Percentiles rank a stretch among this genome's conserved stretches.
These are phyloP conservation scores for Entelurus aequoreus DNA, from an alignment of 2,113 vertebrate species.

Conservation along the genomic window DNA sequence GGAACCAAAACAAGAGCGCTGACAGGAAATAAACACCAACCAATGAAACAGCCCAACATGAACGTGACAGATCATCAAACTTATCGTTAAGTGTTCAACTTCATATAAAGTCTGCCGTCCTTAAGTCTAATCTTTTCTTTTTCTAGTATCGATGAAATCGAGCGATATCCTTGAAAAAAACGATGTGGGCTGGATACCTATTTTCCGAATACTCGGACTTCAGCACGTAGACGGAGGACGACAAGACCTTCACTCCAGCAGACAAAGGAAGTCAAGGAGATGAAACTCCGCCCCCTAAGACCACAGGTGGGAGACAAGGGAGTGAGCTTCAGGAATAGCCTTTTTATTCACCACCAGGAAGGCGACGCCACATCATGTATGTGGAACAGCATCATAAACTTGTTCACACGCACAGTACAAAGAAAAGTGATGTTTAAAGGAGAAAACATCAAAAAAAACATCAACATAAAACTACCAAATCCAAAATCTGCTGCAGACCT, in stretches of 20 bases:
- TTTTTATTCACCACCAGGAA: conserved; percentile 91
- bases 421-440: conserved; percentile 34
- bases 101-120: too few species aligned
- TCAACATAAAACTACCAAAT: conserved; percentile 52
- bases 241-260: not conserved
- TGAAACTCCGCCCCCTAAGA: conserved; percentile 17
- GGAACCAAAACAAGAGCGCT: too few species aligned
- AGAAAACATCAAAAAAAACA: conserved; percentile 56
- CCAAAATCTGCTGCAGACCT: conserved; percentile 42
- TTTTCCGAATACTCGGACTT: too few species aligned
- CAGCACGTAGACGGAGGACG: too few species aligned
- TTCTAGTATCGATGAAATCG: too few species aligned
- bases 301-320: conserved; percentile 44
- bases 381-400: conserved; percentile 51
- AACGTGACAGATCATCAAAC: too few species aligned
- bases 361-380: conserved; percentile 60
- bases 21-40: too few species aligned
- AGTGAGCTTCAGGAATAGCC: conserved; percentile 70
- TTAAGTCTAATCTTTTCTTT: too few species aligned
- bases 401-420: conserved; percentile 77
- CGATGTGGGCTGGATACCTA: too few species aligned
- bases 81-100: too few species aligned
- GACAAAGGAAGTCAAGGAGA: not conserved
- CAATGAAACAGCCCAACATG: too few species aligned
- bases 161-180: too few species aligned